Base-by-base conservation (phyloP, 2,113 vertebrate genomes). In the Amphilophus citrinellus region DNA sequence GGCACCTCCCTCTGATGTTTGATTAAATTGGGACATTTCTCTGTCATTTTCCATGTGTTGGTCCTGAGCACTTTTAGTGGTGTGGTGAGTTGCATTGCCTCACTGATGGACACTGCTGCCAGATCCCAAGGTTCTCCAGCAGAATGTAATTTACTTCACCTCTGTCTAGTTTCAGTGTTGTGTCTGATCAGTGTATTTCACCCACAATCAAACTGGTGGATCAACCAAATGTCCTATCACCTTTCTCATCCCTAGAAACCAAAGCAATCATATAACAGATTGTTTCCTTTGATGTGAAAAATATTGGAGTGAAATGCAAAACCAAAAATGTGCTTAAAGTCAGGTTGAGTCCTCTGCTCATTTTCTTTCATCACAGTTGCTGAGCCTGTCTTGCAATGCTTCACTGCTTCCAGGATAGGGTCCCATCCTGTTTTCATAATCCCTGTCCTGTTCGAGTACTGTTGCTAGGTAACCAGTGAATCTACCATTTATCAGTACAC, bases 391-490 rank as follows among this genome's bases (percentile, higher is more conserved):
- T 76, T 15, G 47, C 27, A 82, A 47, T 65, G 59, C 68, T 59
- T 77, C 68, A 77, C 42, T 84, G 76, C 76, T 86, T 77, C 50
- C n/a, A 20, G 61, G 53, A 65, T 7, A 59, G 27, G 37, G 73
- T 85, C 77, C 68, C 80, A 86, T 71, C 76, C 32, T 75, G 71
- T 57, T 62, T 61, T 81, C 32, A 73, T 86, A 82, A 77, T 84
- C 86, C 58, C 42, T 65, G 75, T 73, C 58, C 56, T 83, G 47
- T n/a, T 80, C 44, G 56, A 80, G 58, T 75, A 24, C 82, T 84
- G 90, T 86, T 90, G 86, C 90, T 84, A 88, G 86, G 86, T 88
- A 84, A 89, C 84, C 8, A 1, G 17, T 71, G 60, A 83, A 84
- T 83, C 39, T 78, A 60, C n/a, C 75, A 50, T 60, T 59, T 24